These are phyloP conservation scores for Drosophila meridionalis DNA, from an alignment of 2,888 invertebrate genomes.

Conservation along the genomic window DNA sequence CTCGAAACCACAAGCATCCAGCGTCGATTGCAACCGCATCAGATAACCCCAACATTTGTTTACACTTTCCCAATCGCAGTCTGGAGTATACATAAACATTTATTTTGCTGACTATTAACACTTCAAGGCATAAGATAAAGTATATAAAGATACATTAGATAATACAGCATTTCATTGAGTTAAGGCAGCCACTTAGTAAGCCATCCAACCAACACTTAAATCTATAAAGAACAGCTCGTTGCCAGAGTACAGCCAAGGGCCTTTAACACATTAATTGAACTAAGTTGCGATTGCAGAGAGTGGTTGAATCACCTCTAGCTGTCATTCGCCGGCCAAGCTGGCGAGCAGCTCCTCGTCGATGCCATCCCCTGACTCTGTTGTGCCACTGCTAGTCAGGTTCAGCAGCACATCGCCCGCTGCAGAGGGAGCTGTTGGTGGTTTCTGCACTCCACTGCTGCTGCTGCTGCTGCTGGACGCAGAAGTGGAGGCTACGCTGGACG, in stretches of 20 bases:
- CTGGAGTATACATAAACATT: neutral
- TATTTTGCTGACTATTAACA: neutral
- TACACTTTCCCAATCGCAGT: neutral
- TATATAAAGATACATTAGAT: neutral
- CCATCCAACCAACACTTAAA: neutral
- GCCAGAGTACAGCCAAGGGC: constrained; percentile 6
- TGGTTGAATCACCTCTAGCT: constrained; percentile 5
- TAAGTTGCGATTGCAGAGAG: constrained; percentile 21
- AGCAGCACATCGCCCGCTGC: constrained; percentile 41
- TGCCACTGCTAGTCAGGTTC: constrained; percentile 35
- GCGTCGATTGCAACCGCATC: constrained; percentile 6
- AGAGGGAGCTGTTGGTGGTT: constrained; percentile 14
- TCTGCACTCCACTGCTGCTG: constrained; percentile 19
- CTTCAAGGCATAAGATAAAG: neutral
- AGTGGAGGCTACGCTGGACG: constrained; percentile 16
- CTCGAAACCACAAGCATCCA: constrained; percentile 31
- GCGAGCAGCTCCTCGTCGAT: constrained; percentile 73
- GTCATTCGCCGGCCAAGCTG: constrained; percentile 77
- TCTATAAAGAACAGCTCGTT: constrained; percentile 11
- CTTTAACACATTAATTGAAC: constrained; percentile 19
- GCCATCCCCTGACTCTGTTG: constrained; percentile 44
- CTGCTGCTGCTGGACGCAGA: constrained; percentile 16
- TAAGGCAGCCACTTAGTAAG: constrained; percentile 17
- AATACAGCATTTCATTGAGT: constrained; percentile 1
- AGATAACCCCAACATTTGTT: constrained; percentile 11